Percentiles rank a stretch among this genome's conserved stretches.
phyloP scores from a whole-genome alignment of 2,113 vertebrate species.

The Thymallus thymallus region DNA sequence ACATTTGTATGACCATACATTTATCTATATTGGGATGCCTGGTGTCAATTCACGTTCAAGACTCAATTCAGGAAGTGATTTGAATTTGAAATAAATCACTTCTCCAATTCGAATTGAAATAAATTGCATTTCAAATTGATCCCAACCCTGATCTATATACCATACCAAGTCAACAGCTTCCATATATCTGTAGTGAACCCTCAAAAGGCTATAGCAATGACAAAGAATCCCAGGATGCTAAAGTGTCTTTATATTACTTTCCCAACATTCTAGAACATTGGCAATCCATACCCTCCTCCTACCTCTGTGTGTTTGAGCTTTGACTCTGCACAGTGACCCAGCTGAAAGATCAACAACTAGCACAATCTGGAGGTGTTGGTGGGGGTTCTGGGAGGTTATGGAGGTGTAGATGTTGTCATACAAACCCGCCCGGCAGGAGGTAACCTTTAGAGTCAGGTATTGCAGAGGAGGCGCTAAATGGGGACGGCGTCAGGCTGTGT shows the following conservation, averaged over 20 bases:
- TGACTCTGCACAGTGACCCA: slow-evolving; percentile 53
- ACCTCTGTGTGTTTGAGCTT: slow-evolving; percentile 33
- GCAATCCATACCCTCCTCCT: slow-evolving; percentile 26
- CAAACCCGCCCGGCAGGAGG: slow-evolving; percentile 54
- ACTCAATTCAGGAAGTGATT: no score
- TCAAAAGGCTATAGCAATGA: no score
- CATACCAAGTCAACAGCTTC: no score
- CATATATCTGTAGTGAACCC: no score
- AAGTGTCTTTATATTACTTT: neutral
- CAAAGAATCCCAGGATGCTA: neutral
- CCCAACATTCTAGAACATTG: neutral
- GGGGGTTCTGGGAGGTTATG: slow-evolving; percentile 17
- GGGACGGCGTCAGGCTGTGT: slow-evolving; percentile 54
- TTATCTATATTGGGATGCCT: no score
- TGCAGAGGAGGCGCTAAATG: slow-evolving; percentile 58
- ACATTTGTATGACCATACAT: no score
- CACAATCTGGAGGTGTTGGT: neutral
- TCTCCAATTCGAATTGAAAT: no score
- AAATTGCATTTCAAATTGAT: no score
- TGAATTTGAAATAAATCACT: no score
- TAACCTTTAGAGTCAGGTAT: slow-evolving; percentile 67
- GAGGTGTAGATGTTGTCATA: slow-evolving; percentile 51
- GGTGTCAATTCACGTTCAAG: no score
- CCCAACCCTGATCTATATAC: no score
- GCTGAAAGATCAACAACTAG: slow-evolving; percentile 45